Percentiles rank a stretch among this genome's conserved stretches.
phyloP scores from a whole-genome alignment of 2,797 vertebrate species.

The Paedocypris micromegethes region DNA sequence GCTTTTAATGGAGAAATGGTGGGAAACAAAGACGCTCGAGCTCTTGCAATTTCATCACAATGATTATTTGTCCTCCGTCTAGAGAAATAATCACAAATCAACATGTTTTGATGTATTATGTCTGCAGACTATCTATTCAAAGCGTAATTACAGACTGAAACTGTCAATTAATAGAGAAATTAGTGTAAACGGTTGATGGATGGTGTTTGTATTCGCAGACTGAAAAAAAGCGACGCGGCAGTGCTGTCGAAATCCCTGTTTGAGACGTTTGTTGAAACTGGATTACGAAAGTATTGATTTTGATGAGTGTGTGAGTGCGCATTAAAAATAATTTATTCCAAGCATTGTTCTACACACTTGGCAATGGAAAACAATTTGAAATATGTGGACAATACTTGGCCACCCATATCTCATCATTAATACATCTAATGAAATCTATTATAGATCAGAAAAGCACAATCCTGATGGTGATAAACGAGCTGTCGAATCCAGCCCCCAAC shows the following conservation, averaged over 20 bases:
- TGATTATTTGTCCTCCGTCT: conserved; percentile 3
- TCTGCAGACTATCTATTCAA: conserved; percentile 16
- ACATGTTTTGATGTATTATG: conserved; percentile 3
- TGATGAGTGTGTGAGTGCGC: conserved; percentile 7
- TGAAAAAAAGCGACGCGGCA: neutral
- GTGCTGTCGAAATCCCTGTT: conserved; percentile 10
- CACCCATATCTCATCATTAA: conserved; percentile 6
- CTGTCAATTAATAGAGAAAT: conserved; percentile 18
- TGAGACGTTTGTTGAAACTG: conserved; percentile 29
- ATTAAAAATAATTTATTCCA: conserved; percentile 20
- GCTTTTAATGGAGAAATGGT: neutral
- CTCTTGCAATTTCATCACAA: conserved; percentile 19
- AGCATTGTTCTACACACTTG: conserved; percentile 21
- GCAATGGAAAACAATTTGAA: conserved; percentile 31
- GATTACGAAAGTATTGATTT: conserved; percentile 31
- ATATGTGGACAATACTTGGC: conserved; percentile 33
- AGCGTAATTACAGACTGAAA: conserved; percentile 9
- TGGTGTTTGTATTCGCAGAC: conserved; percentile 9
- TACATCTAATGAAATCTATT: conserved; percentile 13
- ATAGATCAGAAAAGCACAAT: neutral
- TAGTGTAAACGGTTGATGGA: conserved; percentile 10
- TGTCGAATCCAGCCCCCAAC: neutral
- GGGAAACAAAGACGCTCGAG: conserved; percentile 19
- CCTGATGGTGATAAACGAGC: neutral
- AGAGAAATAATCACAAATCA: conserved; percentile 15